Evolutionary conservation across 2,113 vertebrate species (phyloP).

Genomic region (Orientallactaga bullata): DNA sequence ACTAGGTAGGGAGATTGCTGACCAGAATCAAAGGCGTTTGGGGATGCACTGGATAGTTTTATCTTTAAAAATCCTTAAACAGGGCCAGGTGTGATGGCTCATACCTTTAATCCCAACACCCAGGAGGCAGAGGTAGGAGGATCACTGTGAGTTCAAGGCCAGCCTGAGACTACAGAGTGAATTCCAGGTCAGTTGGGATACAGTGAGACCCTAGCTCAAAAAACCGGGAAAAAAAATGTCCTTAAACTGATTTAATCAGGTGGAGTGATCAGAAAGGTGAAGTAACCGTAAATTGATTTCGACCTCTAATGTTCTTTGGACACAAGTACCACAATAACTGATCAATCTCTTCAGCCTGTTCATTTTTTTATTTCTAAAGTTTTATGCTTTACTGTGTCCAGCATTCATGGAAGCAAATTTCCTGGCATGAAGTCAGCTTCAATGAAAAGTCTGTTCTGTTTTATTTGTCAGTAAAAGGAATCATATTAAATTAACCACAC

Average conservation of each 20-base stretch:
- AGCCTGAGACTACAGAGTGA: no score
- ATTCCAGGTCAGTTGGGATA: no score
- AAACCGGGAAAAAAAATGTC: background rate
- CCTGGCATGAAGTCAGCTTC: background rate
- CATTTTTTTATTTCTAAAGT: constrained; percentile 37
- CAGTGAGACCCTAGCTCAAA: no score
- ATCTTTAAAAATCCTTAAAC: background rate
- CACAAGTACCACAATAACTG: background rate
- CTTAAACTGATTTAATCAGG: background rate
- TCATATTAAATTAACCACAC: background rate
- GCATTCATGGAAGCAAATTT: constrained; percentile 3
- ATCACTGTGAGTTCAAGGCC: no score
- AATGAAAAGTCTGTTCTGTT: constrained; percentile 31
- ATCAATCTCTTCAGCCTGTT: background rate
- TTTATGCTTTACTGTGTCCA: background rate
- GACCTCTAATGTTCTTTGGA: background rate
- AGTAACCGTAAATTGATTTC: background rate
- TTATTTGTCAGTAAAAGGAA: constrained; percentile 26
- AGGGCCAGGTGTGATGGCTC: no score
- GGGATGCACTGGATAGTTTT: background rate
- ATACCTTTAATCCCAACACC: no score
- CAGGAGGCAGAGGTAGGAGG: no score
- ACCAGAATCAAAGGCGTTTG: background rate
- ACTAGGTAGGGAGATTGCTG: no score
- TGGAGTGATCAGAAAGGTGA: background rate